phyloP scores from a whole-genome alignment of 2,888 invertebrate genomes.

The Dryococelus australis region DNA sequence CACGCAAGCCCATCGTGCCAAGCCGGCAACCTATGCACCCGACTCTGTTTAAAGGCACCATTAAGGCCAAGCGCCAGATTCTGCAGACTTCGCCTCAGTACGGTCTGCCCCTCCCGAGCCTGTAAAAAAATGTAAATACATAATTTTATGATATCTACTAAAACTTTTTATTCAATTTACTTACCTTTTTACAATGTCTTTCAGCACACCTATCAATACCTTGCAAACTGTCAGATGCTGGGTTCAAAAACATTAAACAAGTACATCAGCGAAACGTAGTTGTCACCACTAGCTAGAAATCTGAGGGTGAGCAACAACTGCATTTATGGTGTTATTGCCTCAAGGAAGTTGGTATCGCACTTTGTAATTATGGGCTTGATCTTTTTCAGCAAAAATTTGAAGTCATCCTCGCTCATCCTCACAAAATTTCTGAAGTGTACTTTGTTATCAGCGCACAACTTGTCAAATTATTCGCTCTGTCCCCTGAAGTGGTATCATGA shows the following conservation, averaged over 20 bases:
- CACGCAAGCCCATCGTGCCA: too few relatives aligned
- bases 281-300: slow-evolving; percentile 33
- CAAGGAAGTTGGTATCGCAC: slow-evolving; percentile 19
- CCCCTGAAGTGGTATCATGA: neutral
- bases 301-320: slow-evolving; percentile 6
- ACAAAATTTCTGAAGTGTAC: neutral
- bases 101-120: too few relatives aligned
- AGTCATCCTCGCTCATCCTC: neutral
- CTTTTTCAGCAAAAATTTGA: neutral
- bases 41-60: too few relatives aligned
- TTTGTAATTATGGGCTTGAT: neutral
- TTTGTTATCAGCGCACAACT: slow-evolving; percentile 20
- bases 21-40: too few relatives aligned
- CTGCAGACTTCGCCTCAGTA: too few relatives aligned
- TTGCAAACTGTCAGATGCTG: slow-evolving; percentile 2
- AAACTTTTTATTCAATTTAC: neutral
- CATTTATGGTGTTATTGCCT: slow-evolving; percentile 20
- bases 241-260: neutral
- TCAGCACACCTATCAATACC: neutral
- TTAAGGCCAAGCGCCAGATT: too few relatives aligned
- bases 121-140: too few relatives aligned
- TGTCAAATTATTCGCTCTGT: neutral
- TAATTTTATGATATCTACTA: neutral
- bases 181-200: slow-evolving; percentile 24
- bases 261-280: neutral